A percentile compares a stretch with the other conserved stretches of the same genome.
These are phyloP conservation scores for Drosophila mettleri DNA, from an alignment of 2,888 invertebrate species.

Conservation along the genomic window DNA sequence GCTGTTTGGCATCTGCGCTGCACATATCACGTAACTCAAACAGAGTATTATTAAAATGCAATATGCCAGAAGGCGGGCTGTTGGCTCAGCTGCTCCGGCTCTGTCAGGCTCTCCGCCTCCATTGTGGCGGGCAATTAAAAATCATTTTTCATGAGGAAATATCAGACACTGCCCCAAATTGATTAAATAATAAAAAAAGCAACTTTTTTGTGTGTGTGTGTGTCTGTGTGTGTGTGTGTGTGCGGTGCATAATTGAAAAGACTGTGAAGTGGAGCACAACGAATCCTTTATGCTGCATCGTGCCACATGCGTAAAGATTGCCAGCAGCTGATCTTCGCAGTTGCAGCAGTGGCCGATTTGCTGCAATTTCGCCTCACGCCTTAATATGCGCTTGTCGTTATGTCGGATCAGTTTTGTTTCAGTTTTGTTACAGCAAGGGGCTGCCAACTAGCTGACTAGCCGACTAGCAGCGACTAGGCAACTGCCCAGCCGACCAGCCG, in stretches of 20 bases:
- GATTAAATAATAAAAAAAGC: slow-evolving; percentile 67
- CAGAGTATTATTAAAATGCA: slow-evolving; percentile 66
- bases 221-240: not conserved
- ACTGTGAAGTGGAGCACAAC: slow-evolving; percentile 20
- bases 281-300: slow-evolving; percentile 44
- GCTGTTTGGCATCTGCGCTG: slow-evolving; percentile 51
- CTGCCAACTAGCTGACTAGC: slow-evolving; percentile 21
- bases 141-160: slow-evolving; percentile 74
- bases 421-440: slow-evolving; percentile 47
- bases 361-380: slow-evolving; percentile 37
- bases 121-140: slow-evolving; percentile 66
- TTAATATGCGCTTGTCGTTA: slow-evolving; percentile 52
- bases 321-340: slow-evolving; percentile 48
- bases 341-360: slow-evolving; percentile 14
- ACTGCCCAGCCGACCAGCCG: slow-evolving; percentile 51
- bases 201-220: not conserved
- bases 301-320: slow-evolving; percentile 59
- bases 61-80: slow-evolving; percentile 54
- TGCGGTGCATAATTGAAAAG: slow-evolving; percentile 58
- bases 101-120: not conserved
- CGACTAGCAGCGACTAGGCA: slow-evolving; percentile 48
- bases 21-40: slow-evolving; percentile 63
- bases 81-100: slow-evolving; percentile 39
- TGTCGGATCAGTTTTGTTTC: slow-evolving; percentile 73
- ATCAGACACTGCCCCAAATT: slow-evolving; percentile 45